These are phyloP conservation scores for Notarius quadriscutis DNA, from an alignment of 2,113 vertebrate genomes.

Conservation along the genomic window DNA sequence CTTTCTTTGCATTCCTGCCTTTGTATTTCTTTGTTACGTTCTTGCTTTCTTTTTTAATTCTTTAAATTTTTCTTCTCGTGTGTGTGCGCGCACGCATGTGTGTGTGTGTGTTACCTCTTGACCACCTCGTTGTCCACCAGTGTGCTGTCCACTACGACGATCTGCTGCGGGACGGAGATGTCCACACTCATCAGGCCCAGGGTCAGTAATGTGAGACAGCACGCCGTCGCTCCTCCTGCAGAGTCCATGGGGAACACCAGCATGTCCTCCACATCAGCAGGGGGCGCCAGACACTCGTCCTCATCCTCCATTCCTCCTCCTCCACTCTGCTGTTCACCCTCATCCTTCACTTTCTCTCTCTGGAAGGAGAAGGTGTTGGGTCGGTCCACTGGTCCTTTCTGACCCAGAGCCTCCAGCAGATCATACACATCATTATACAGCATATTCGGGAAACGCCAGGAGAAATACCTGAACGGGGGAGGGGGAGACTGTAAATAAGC, in stretches of 20 bases:
- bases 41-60: too few species aligned
- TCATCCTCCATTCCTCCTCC: not conserved
- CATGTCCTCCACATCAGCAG: conserved; percentile 62
- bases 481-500: not conserved
- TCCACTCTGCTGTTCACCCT: not conserved
- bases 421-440: conserved; percentile 82
- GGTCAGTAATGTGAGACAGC: conserved; percentile 80
- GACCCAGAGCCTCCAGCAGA: conserved; percentile 75
- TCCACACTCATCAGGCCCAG: conserved; percentile 83
- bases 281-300: not conserved
- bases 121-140: conserved; percentile 40
- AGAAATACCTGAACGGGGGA: conserved; percentile 78
- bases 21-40: not conserved
- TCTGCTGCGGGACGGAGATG: conserved; percentile 87
- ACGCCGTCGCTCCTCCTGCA: conserved; percentile 82
- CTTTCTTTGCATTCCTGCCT: not conserved
- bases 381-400: conserved; percentile 65
- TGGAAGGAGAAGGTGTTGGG: conserved; percentile 72
- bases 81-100: not conserved
- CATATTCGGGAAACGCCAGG: conserved; percentile 85
- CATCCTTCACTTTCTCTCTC: conserved; percentile 51
- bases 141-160: conserved; percentile 84
- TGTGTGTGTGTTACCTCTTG: conserved; percentile 26
- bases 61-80: not conserved
- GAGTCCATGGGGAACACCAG: conserved; percentile 80